Evolutionary conservation across 2,888 invertebrate species (phyloP).

Genomic region (Heteropelma amictum): DNA sequence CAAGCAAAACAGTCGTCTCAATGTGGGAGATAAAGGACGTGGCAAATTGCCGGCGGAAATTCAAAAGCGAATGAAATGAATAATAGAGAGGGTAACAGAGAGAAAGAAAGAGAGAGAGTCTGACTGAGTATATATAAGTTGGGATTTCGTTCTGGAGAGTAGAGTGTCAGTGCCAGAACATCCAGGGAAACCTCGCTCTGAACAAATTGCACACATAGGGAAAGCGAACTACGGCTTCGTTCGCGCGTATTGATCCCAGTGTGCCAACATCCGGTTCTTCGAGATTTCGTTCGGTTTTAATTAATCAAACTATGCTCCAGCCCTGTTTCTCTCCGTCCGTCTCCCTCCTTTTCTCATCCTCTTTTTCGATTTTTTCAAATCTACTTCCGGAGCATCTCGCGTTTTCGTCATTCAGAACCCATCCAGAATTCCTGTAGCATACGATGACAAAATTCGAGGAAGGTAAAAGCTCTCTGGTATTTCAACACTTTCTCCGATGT

Average conservation of each 20-base stretch:
- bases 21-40: not conserved
- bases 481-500: constrained; percentile 6
- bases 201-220: constrained; percentile 65
- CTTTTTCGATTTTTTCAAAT: not conserved
- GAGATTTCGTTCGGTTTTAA: constrained; percentile 65
- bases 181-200: constrained; percentile 27
- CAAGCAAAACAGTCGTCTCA: not conserved
- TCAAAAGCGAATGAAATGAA: constrained; percentile 38
- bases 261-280: constrained; percentile 66
- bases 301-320: constrained; percentile 63
- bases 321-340: not conserved
- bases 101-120: not conserved
- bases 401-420: not conserved
- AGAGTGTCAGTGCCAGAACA: constrained; percentile 2
- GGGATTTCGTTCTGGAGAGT: not conserved
- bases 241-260: constrained; percentile 54
- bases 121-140: not conserved
- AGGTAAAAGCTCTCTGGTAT: not conserved
- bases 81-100: constrained; percentile 14
- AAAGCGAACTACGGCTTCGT: constrained; percentile 51
- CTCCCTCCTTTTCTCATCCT: not conserved
- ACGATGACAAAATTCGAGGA: not conserved
- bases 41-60: constrained; percentile 64
- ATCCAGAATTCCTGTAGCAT: constrained; percentile 1
- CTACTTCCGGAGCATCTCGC: not conserved